phyloP scores from a whole-genome alignment of 2,888 invertebrate species.

The Drosophila meridiana region DNA sequence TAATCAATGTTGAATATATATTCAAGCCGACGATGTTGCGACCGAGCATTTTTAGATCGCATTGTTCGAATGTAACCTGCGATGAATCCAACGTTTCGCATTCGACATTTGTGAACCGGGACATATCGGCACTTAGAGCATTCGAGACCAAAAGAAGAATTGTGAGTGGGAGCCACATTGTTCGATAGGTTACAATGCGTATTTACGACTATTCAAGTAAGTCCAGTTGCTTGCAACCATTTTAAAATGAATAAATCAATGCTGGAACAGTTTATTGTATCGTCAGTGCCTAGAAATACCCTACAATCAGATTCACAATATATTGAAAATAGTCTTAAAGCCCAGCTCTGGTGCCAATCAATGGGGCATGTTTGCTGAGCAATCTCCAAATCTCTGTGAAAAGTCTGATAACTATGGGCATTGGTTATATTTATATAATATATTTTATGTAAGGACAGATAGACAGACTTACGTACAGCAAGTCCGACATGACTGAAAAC shows the following conservation, averaged over 20 bases:
- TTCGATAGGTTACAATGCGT: neutral
- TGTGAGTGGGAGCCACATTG: constrained; percentile 1
- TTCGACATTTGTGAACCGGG: constrained; percentile 30
- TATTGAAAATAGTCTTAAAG: too few species aligned
- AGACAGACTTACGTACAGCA: neutral
- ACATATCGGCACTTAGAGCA: neutral
- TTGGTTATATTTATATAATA: too few species aligned
- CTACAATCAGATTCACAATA: neutral
- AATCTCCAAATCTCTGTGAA: neutral
- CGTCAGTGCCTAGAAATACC: neutral
- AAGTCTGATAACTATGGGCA: neutral
- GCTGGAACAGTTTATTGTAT: neutral
- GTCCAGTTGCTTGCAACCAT: neutral
- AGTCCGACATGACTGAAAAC: neutral
- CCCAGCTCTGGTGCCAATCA: too few species aligned
- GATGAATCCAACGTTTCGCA: constrained; percentile 26
- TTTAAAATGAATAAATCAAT: neutral
- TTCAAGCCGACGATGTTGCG: constrained; percentile 35
- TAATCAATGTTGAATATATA: neutral
- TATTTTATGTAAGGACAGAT: neutral
- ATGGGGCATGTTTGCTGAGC: neutral
- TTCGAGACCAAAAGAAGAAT: neutral
- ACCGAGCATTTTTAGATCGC: constrained; percentile 25
- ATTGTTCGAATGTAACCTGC: constrained; percentile 5
- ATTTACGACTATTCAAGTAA: neutral